Conservation (phyloP, 1,140 invertebrate genomes). For the Manduca sexta region DNA sequence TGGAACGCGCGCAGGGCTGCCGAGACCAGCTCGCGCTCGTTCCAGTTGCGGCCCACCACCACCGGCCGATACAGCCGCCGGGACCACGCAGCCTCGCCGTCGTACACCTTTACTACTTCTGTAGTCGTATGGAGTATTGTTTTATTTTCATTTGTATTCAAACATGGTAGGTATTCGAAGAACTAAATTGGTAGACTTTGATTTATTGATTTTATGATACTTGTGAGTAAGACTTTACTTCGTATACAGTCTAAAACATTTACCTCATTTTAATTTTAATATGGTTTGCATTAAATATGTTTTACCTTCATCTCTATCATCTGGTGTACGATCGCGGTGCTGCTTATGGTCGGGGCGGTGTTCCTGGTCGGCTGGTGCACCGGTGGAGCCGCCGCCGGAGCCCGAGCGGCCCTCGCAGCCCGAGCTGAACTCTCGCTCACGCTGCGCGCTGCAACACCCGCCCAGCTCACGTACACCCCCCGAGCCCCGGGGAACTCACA, state of each 20-base stretch:
- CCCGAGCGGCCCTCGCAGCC: conserved; percentile 68
- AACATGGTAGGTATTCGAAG: too few species aligned
- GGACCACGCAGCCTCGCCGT: conserved; percentile 95
- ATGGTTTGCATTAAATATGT: too few species aligned
- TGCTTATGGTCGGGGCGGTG: conserved; percentile 67
- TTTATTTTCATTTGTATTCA: too few species aligned
- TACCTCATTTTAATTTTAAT: too few species aligned
- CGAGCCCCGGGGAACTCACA: conserved; percentile 16
- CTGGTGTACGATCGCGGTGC: conserved; percentile 83
- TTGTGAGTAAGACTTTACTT: too few species aligned
- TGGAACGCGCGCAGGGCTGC: conserved; percentile 96
- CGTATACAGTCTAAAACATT: too few species aligned
- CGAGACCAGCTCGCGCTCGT: conserved; percentile 90
- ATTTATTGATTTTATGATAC: too few species aligned
- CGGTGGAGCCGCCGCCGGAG: conserved; percentile 61
- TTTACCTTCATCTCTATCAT: conserved; percentile 90
- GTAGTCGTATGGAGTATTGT: conserved; percentile 17
- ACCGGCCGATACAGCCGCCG: conserved; percentile 94
- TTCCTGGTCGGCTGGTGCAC: conserved; percentile 61
- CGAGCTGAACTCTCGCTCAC: conserved; percentile 68
- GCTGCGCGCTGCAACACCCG: conserved; percentile 63
- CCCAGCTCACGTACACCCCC: conserved; percentile 46
- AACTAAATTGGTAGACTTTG: too few species aligned
- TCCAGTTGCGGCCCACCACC: conserved; percentile 89
- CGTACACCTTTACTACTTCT: conserved; percentile 97